phyloP scores from a whole-genome alignment of 2,888 invertebrate genomes.

The Lottia scabra region DNA sequence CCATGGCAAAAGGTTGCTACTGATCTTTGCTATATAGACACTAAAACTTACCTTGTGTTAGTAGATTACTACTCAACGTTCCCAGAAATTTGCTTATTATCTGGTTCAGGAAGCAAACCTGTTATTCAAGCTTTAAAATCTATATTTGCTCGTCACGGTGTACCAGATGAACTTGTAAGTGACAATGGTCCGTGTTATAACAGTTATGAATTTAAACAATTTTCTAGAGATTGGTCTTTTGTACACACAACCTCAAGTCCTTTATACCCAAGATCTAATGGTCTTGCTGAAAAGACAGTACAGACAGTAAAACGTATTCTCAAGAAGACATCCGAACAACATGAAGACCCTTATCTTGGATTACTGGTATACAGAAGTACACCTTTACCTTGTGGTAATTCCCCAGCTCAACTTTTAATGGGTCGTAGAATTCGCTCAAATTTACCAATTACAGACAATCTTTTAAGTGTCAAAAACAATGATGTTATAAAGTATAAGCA shows the following conservation, averaged over 20 bases:
- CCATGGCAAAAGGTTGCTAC: constrained; percentile 8
- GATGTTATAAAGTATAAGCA: too few species aligned
- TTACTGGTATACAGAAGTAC: constrained; percentile 26
- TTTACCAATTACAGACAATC: background rate
- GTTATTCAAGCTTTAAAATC: constrained; percentile 6
- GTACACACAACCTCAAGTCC: constrained; percentile 18
- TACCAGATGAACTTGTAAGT: constrained; percentile 11
- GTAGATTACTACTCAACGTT: constrained; percentile 10
- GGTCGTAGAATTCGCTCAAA: constrained; percentile 16
- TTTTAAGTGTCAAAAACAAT: too few species aligned
- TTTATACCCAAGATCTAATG: constrained; percentile 23
- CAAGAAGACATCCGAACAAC: constrained; percentile 15
- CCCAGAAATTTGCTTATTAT: background rate
- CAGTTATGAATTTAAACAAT: constrained; percentile 13
- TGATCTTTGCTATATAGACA: background rate
- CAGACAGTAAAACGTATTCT: constrained; percentile 25
- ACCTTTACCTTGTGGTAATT: constrained; percentile 18
- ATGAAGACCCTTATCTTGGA: constrained; percentile 15
- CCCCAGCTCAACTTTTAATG: constrained; percentile 28
- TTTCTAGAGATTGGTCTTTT: constrained; percentile 20
- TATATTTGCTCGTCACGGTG: constrained; percentile 16
- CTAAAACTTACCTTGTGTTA: constrained; percentile 4
- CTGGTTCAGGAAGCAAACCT: background rate
- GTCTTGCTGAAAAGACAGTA: constrained; percentile 23
- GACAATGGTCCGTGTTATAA: constrained; percentile 21